These are phyloP conservation scores for Nesometra sesokonis DNA, from an alignment of 35 echinoderm and acorn worm genomes.

Conservation along the genomic window DNA sequence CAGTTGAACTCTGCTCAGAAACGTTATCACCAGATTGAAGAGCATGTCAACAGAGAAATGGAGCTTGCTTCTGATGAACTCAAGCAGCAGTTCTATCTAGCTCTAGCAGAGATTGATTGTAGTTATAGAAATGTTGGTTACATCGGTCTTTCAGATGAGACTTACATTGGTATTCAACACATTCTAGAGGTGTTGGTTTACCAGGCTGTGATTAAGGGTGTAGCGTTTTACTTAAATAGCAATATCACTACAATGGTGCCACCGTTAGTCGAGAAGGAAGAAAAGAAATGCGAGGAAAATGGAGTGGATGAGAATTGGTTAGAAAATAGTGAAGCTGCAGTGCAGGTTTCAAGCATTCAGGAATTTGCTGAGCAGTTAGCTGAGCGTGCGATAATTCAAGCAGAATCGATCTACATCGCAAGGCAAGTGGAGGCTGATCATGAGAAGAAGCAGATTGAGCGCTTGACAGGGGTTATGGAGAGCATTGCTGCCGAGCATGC, in stretches of 20 bases:
- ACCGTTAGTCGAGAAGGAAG: background rate
- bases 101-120: slow-evolving; percentile 5
- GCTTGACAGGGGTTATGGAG: slow-evolving; percentile 21
- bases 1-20: slow-evolving; percentile 25
- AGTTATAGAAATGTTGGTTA: background rate
- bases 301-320: background rate
- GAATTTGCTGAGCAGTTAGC: slow-evolving; percentile 31
- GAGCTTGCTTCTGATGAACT: slow-evolving; percentile 28
- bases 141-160: background rate
- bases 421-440: slow-evolving; percentile 19
- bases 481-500: slow-evolving; percentile 50
- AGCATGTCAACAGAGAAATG: slow-evolving; percentile 23
- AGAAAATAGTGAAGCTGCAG: background rate
- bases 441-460: background rate
- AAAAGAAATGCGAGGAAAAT: background rate
- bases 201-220: background rate
- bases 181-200: background rate
- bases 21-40: slow-evolving; percentile 35
- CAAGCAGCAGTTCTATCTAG: slow-evolving; percentile 37
- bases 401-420: slow-evolving; percentile 19
- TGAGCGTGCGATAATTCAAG: slow-evolving; percentile 20
- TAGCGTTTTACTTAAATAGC: background rate
- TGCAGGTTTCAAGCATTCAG: slow-evolving; percentile 15
- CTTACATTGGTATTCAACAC: background rate
- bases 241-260: background rate